Conservation (phyloP, 2,888 invertebrate genomes). For the Seira sanloemensis region DNA sequence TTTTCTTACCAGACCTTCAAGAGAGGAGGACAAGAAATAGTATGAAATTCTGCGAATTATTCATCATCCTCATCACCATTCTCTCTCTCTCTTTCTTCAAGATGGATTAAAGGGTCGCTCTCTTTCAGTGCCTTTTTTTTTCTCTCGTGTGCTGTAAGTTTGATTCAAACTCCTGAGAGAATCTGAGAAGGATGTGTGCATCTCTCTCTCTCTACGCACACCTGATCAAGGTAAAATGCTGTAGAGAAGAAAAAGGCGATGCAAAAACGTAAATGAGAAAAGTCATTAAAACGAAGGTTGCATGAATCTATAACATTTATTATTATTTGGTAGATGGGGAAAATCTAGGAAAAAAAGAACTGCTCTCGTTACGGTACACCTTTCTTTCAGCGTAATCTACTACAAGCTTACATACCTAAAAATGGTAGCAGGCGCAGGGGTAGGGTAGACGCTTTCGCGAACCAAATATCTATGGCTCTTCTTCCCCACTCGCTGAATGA, state of each 20-base stretch:
- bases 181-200: background rate
- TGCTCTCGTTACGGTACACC: background rate
- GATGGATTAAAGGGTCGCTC: background rate
- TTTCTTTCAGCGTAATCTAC: background rate
- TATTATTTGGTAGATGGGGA: background rate
- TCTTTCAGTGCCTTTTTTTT: no score
- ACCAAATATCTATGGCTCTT: background rate
- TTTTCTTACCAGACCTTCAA: background rate
- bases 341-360: background rate
- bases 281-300: background rate
- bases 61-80: constrained; percentile 9
- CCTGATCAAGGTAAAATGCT: background rate
- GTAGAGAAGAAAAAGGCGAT: background rate
- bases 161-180: background rate
- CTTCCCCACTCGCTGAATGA: background rate
- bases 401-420: no score
- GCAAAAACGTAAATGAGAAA: background rate
- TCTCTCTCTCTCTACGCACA: no score
- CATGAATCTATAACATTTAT: background rate
- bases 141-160: no score
- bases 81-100: background rate
- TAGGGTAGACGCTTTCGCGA: no score
- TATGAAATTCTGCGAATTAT: constrained; percentile 49
- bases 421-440: no score
- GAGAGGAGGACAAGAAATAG: constrained; percentile 39